Evolutionary conservation across 2,888 invertebrate genomes (phyloP).

Genomic region (Neoascia interrupta): DNA sequence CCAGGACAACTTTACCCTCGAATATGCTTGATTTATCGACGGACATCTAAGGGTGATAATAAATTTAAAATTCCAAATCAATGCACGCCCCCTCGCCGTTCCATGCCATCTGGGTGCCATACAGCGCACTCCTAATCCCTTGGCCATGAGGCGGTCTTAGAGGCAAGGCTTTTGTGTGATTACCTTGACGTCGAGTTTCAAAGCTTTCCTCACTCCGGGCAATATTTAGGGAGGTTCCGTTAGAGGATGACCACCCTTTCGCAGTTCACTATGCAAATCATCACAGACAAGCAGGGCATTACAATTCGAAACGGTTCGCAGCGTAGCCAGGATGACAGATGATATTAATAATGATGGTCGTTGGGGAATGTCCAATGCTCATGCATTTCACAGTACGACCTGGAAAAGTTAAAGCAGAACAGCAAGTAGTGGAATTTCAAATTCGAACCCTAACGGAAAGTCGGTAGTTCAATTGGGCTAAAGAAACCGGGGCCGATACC

Average conservation of each 20-base stretch:
- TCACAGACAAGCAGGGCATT: slow-evolving; percentile 40
- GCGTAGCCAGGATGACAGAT: slow-evolving; percentile 47
- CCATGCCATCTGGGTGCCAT: slow-evolving; percentile 16
- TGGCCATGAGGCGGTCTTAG: slow-evolving; percentile 41
- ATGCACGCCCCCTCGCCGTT: slow-evolving; percentile 35
- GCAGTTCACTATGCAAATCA: slow-evolving; percentile 44
- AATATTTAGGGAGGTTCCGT: slow-evolving; percentile 11
- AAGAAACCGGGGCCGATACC: no score
- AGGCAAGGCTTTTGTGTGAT: slow-evolving; percentile 57
- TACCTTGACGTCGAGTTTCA: slow-evolving; percentile 63
- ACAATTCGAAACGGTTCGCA: slow-evolving; percentile 41
- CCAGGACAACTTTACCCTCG: slow-evolving; percentile 36
- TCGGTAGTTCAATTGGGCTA: no score
- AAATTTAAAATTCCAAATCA: slow-evolving; percentile 57
- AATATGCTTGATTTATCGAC: slow-evolving; percentile 60
- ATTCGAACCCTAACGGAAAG: slow-evolving; percentile 4
- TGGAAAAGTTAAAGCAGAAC: slow-evolving; percentile 2
- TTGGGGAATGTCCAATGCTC: slow-evolving; percentile 42
- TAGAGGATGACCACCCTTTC: slow-evolving; percentile 25
- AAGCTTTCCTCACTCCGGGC: slow-evolving; percentile 57
- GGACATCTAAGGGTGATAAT: slow-evolving; percentile 53
- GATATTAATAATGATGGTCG: slow-evolving; percentile 54
- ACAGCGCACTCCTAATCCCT: slow-evolving; percentile 34
- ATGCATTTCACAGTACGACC: slow-evolving; percentile 32
- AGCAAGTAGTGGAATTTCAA: slow-evolving; percentile 4